phyloP scores from a whole-genome alignment of 2,888 invertebrate genomes.

The Patella caerulea region DNA sequence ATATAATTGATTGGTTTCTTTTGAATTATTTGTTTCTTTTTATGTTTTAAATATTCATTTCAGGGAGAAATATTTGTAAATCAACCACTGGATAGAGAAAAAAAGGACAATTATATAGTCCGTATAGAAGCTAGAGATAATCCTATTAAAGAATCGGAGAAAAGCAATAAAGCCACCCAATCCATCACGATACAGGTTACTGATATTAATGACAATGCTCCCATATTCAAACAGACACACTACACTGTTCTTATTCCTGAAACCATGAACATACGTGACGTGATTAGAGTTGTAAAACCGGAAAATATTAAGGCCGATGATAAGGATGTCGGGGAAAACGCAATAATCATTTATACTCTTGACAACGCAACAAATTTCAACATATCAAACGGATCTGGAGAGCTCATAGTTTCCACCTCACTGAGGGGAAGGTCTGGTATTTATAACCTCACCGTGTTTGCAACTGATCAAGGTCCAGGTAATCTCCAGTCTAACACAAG shows the following conservation, averaged over 20 bases:
- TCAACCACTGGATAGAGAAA: constrained; percentile 81
- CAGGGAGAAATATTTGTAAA: constrained; percentile 59
- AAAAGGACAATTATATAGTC: constrained; percentile 79
- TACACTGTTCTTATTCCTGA: constrained; percentile 21
- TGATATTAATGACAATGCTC: constrained; percentile 51
- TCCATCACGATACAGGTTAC: constrained; percentile 26
- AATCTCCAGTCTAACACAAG: constrained; percentile 31
- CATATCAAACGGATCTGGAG: constrained; percentile 81
- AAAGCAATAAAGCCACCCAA: constrained; percentile 25
- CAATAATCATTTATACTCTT: constrained; percentile 43
- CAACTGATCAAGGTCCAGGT: constrained; percentile 44
- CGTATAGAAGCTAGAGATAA: constrained; percentile 84
- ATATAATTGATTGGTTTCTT: background rate
- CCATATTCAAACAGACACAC: constrained; percentile 86
- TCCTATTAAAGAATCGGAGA: constrained; percentile 72
- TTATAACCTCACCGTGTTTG: constrained; percentile 43
- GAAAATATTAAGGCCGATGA: constrained; percentile 26
- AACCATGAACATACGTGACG: background rate
- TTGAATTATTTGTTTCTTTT: background rate
- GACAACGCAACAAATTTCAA: constrained; percentile 89
- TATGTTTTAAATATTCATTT: constrained; percentile 15
- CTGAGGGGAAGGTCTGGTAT: constrained; percentile 24
- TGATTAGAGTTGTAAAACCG: constrained; percentile 19
- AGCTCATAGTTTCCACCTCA: constrained; percentile 77
- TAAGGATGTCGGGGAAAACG: constrained; percentile 51